phyloP scores from a whole-genome alignment of 2,888 invertebrate species.

The Drosophila borborema region DNA sequence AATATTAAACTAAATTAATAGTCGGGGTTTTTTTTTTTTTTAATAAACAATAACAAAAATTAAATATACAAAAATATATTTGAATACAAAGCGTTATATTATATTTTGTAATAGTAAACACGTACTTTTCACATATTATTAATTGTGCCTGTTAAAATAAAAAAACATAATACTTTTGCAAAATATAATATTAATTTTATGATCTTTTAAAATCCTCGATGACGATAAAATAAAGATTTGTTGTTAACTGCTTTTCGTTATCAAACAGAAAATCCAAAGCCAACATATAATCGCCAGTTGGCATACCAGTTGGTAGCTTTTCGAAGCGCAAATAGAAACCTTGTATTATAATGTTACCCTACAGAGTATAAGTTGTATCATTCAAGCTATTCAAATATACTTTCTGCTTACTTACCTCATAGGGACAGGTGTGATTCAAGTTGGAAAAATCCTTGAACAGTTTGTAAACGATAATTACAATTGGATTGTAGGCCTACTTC shows the following conservation, averaged over 20 bases:
- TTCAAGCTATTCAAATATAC: too few species aligned
- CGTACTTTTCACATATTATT: too few species aligned
- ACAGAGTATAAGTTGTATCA: not conserved
- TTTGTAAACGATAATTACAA: not conserved
- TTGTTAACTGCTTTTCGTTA: not conserved
- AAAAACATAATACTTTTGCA: too few species aligned
- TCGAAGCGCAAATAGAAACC: slow-evolving; percentile 16
- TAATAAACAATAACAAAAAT: not conserved
- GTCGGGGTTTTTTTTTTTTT: too few species aligned
- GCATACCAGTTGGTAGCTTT: slow-evolving; percentile 1
- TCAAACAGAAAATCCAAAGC: not conserved
- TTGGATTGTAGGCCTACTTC: slow-evolving; percentile 18
- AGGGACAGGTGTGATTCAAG: slow-evolving; percentile 9
- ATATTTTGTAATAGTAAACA: too few species aligned
- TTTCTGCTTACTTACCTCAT: not conserved
- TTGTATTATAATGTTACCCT: slow-evolving; percentile 5
- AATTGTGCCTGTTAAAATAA: too few species aligned
- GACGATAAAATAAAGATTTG: not conserved
- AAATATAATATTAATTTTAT: too few species aligned
- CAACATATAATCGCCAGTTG: slow-evolving; percentile 37
- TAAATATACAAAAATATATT: not conserved
- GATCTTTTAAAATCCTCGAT: not conserved
- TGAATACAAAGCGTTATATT: not conserved
- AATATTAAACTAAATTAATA: too few species aligned
- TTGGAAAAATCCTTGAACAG: slow-evolving; percentile 10